Evolutionary conservation across 1,140 invertebrate genomes (phyloP), one percentile per base, ranked within the genome.

Genomic region (Pantala flavescens): DNA sequence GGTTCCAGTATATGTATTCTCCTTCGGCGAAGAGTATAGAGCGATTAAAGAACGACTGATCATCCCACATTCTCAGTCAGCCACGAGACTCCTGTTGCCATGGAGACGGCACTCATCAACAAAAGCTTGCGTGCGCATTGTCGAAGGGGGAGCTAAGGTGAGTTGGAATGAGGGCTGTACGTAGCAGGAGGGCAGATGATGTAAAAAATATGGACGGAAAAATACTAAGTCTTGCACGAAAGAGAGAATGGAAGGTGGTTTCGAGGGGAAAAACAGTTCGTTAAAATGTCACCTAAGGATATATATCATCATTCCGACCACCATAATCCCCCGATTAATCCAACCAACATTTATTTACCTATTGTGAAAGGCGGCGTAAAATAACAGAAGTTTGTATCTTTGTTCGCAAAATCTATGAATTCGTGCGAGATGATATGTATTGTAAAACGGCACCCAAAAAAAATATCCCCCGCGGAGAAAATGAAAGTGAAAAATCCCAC

Each of bases 71-170:
- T 21, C 49, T 63, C 49, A 63, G 49, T 63, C 49, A 63, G 49
- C 49, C 49, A 63, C 49, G 49, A 63, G 49, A 63, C 49, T 63
- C 49, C 49, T 63, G 49, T 63, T 63, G 49, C 49, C 49, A 63
- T 63, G 49, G 49, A 63, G 49, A 63, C n/a, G 49, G 49, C 16
- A 63, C 49, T 63, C 49, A 63, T 63, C 49, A 63, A 63, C 49
- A 63, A 63, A 63, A 63, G 49, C 49, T 19, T 19, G 49, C 49
- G 14, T 63, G 49, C 49, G 49, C 49, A 63, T 63, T 63, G 49
- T 63, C 49, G 12, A 21, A 63, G 49, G 49, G 49, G 49, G 49
- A 63, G 49, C 5, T 16, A 63, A 21, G 49, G 49, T 19, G 16
- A 12, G 49, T 63, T 63, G n/a, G 49, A 63, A 63, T 63, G n/a